Percentiles rank a stretch among this genome's conserved stretches.
phyloP scores from a whole-genome alignment of 2,888 invertebrate genomes.

The Zaprionus obscuricornis region DNA sequence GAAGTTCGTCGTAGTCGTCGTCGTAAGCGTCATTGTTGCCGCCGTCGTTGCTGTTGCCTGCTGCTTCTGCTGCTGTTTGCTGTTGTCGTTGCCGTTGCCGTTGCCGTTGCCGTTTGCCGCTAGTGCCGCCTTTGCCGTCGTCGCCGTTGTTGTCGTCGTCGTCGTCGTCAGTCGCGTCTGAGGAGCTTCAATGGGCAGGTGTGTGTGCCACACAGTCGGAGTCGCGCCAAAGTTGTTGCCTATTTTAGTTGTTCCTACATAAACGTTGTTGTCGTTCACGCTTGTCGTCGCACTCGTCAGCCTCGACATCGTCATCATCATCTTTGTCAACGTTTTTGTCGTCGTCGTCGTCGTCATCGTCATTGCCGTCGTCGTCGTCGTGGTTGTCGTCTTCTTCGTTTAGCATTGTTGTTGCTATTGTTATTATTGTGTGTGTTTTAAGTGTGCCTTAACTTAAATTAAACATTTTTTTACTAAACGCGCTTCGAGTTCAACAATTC shows the following conservation, averaged over 20 bases:
- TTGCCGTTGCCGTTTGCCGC: slow-evolving; percentile 7
- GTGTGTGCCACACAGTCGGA: slow-evolving; percentile 69
- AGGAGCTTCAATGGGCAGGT: slow-evolving; percentile 83
- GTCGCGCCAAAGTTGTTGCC: slow-evolving; percentile 50
- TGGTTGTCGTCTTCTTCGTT: background rate
- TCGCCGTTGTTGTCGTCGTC: slow-evolving; percentile 33
- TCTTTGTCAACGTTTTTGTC: slow-evolving; percentile 9
- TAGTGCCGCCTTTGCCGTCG: slow-evolving; percentile 10
- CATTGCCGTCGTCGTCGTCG: background rate
- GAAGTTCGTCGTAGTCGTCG: too few species aligned
- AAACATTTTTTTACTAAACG: slow-evolving; percentile 34
- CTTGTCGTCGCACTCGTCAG: slow-evolving; percentile 8
- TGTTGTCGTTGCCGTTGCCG: slow-evolving; percentile 24
- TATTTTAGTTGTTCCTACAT: slow-evolving; percentile 8
- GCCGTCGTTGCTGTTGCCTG: slow-evolving; percentile 45
- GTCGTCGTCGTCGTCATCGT: slow-evolving; percentile 7
- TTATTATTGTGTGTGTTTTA: slow-evolving; percentile 5
- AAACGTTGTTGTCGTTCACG: slow-evolving; percentile 9
- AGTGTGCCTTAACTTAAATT: slow-evolving; percentile 34
- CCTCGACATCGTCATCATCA: background rate
- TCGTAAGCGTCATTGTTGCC: slow-evolving; percentile 50
- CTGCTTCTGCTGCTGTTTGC: slow-evolving; percentile 11
- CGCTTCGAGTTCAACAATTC: slow-evolving; percentile 27
- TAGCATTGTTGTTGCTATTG: slow-evolving; percentile 23
- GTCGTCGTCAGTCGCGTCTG: slow-evolving; percentile 82